Conservation (phyloP, 1,140 invertebrate species). For the Calliphora vicina region DNA sequence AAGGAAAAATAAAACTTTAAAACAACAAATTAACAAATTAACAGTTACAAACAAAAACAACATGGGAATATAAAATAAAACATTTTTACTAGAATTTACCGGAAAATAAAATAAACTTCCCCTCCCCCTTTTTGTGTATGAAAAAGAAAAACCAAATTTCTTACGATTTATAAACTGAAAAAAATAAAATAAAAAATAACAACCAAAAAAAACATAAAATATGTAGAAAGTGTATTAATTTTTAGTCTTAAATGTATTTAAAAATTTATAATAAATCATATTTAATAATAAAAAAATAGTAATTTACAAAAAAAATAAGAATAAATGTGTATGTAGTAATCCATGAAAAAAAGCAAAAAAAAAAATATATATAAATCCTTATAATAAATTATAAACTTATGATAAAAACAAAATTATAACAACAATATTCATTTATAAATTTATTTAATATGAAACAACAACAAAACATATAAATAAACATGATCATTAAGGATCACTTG, state of each 20-base stretch:
- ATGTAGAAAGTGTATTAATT: conserved; percentile 33
- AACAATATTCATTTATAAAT: background rate
- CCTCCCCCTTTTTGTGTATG: background rate
- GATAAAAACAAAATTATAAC: too few relatives aligned
- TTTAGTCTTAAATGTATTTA: conserved; percentile 22
- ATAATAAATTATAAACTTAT: background rate
- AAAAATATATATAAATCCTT: too few relatives aligned
- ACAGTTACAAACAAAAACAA: background rate
- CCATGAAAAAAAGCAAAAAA: conserved; percentile 14
- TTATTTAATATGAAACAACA: background rate
- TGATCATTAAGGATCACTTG: background rate
- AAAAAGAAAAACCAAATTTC: background rate
- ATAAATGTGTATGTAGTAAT: conserved; percentile 36
- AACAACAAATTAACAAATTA: too few relatives aligned
- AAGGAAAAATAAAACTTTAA: background rate
- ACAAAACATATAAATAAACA: background rate
- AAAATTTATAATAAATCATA: conserved; percentile 6
- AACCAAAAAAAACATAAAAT: background rate
- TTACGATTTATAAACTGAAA: background rate
- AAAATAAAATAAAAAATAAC: background rate
- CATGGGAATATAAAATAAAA: conserved; percentile 21
- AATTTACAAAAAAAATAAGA: background rate
- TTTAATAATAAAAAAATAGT: conserved; percentile 9
- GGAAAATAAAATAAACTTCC: background rate
- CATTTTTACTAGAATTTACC: conserved; percentile 25